Percentiles rank a stretch among this genome's conserved stretches.
Conservation (phyloP, 2,888 invertebrate species). For the Cryptus viduatorius region DNA sequence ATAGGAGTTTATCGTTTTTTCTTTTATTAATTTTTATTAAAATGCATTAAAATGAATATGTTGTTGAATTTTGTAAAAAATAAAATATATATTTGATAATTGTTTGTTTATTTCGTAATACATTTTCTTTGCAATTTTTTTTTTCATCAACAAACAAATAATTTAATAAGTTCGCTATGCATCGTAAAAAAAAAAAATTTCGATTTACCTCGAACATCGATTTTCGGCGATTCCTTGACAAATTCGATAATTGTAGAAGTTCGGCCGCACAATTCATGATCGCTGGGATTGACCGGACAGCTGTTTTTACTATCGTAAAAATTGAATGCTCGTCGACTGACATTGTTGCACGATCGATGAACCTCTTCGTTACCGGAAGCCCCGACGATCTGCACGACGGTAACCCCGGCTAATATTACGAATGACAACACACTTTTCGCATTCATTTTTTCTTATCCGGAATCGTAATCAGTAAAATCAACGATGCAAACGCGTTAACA, state of each 20-base stretch:
- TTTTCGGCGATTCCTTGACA: constrained; percentile 7
- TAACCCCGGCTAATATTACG: constrained; percentile 11
- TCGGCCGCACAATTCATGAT: not conserved
- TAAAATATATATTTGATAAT: no score
- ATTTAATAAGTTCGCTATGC: not conserved
- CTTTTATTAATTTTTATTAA: no score
- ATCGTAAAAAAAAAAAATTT: not conserved
- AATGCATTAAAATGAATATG: no score
- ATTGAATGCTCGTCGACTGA: not conserved
- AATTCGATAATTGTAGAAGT: constrained; percentile 39
- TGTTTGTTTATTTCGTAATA: no score
- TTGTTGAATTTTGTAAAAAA: no score
- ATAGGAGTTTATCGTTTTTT: no score
- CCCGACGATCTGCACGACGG: not conserved
- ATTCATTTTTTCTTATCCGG: constrained; percentile 30
- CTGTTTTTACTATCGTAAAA: not conserved
- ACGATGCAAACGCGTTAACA: not conserved
- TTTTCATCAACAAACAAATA: no score
- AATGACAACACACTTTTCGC: constrained; percentile 12
- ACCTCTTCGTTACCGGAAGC: not conserved
- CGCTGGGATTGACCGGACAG: constrained; percentile 10
- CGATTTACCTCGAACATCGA: constrained; percentile 43
- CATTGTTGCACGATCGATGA: constrained; percentile 1
- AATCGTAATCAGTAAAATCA: not conserved
- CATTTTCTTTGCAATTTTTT: no score